phyloP scores from a whole-genome alignment of 2,797 vertebrate genomes.

The Otolemur crassicaudatus region DNA sequence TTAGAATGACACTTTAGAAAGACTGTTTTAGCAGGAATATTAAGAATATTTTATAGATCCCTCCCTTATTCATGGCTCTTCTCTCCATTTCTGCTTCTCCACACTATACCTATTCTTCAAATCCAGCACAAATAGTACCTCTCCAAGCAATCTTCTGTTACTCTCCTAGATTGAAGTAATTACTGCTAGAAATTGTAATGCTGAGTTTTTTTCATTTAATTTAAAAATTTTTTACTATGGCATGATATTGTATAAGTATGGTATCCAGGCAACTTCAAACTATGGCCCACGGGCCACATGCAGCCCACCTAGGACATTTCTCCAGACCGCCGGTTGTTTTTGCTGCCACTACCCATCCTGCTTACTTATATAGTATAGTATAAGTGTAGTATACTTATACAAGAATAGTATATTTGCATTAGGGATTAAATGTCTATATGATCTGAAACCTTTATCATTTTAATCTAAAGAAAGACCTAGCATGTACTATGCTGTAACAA shows the following conservation, averaged over 20 bases:
- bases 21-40: neutral
- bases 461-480: neutral
- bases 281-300: too few species aligned
- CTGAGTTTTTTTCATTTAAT: neutral
- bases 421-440: neutral
- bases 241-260: neutral
- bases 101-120: neutral
- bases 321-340: too few species aligned
- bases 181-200: neutral
- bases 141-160: neutral
- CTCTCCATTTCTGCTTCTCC: neutral
- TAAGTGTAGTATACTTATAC: neutral
- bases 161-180: neutral
- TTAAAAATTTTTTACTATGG: neutral
- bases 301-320: too few species aligned
- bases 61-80: neutral
- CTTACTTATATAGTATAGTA: too few species aligned
- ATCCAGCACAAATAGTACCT: neutral
- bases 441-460: slow-evolving; percentile 1
- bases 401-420: neutral
- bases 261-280: too few species aligned
- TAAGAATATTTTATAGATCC: neutral
- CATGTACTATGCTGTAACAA: neutral
- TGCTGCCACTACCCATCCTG: too few species aligned
- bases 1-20: neutral